Evolutionary conservation across 2,113 vertebrate genomes (phyloP), one percentile per base, ranked within the genome.

Genomic region (Jacana jacana): DNA sequence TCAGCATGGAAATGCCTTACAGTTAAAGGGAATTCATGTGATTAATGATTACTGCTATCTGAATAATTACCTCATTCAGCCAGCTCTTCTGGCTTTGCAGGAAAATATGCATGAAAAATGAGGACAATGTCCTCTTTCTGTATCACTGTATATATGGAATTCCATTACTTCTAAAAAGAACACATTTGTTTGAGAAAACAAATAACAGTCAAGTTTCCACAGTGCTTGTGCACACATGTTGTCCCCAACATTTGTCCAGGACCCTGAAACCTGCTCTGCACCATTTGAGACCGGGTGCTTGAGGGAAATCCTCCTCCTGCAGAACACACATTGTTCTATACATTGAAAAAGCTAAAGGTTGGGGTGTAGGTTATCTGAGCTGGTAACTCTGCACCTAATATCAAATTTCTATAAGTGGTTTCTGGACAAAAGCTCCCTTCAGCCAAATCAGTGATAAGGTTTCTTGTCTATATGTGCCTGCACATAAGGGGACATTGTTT

Each of bases 401-500:
- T 91, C 65, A 19, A 42, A 89, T 95, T 72, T 81, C 95, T 57
- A 27, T 27, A 85, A 37, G 81, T 27, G 49, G 12, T 76, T 61
- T 80, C 54, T 19, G 49, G 87, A 94, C 89, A 94, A 95, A 89
- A 87, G 71, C 40, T 51, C n/a, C 75, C 22, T 97, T 95, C 89
- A 93, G 72, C 69, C 86, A 86, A 30, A 10, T 75, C 0, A 0
- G 49, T 11, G 75, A 31, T 82, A 31, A 65, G 11, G 73, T 95
- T 96, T 94, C 96, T 69, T 60, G 9, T 20, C 46, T 37, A 12
- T 23, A 46, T 22, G 37, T 78, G 54, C 66, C 23, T 1, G 31
- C 20, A 73, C 66, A 87, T 28, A 96, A 87, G 33, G 75, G 61
- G 58, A 84, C 10, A 24, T 76, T 94, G 86, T 93, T 65, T 92